Evolutionary conservation across 2,797 vertebrate species (phyloP), one percentile per base, ranked within the genome.

Genomic region (Mormyrus proboscirostris): DNA sequence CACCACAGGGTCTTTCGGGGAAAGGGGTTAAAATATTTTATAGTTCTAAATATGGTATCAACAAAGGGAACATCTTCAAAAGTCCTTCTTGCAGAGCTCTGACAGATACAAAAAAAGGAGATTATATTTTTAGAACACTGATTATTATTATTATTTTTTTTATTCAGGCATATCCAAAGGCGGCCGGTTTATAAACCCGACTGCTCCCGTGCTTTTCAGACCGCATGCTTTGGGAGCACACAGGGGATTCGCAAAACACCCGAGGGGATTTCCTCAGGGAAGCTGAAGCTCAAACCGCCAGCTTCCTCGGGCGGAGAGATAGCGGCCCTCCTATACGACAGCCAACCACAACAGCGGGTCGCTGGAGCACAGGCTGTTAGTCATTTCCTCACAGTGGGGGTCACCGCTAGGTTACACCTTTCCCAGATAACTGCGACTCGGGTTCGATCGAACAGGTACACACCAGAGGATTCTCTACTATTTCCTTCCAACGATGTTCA

Each of bases 271-370:
- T 91, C 92, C 88, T 88, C 4, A 92, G 93, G 94, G 97, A 97
- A 96, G 93, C 89, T 2, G 88, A 92, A 92, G 93, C 41, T 91
- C 92, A 94, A 94, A 92, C 91, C 90, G 1, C 94, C 91, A 88
- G 92, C 95, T 97, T 97, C 96, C 97, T 96, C 92, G 90, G 91
- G 82, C 91, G 89, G 82, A 88, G 90, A 90, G 88, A 29, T 55
- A 89, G 47, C 87, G 86, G 89, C 87, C 88, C 83, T 49, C 9
- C 69, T 88, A 69, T 69, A 29, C 25, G 4, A 10, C 50, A 19
- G 96, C 97, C 97, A 97, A 96, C 88, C 94, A 94, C 96, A 97
- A 97, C 93, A 96, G 94, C 90, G 91, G 92, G 94, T 95, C 95
- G 95, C 92, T 95, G 90, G 91, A 93, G 95, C 94, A 92, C 93